Base-by-base conservation (phyloP, 2,113 vertebrate species). In the Brachypteracias leptosomus region DNA sequence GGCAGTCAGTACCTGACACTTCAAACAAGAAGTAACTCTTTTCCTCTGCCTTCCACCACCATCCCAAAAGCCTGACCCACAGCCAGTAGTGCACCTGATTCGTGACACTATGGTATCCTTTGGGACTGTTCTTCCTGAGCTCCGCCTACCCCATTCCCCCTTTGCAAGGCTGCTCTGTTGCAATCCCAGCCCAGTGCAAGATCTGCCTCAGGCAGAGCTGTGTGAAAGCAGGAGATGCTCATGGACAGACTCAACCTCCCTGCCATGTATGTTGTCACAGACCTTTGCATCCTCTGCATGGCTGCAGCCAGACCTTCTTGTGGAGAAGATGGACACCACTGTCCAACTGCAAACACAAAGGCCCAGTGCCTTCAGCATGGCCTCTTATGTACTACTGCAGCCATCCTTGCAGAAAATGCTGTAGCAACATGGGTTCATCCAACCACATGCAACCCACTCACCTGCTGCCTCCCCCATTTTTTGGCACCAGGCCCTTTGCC, bases 241-340 rank as follows among this genome's bases (percentile, higher is more conserved):
- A n/a, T 0, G 3, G 71, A 26, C 9, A 42, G 55, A 52, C 36
- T 2, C 26, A 44, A 2, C 20, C 14, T 81, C 33, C 21, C n/a
- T 28, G 4, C 18, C 0, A 1, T 2, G 0, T 22, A 6, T 2
- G 22, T 25, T 0, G 0, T 49, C 33, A 35, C 1, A 1, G 33
- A 24, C 35, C 5, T 73, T 70, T 33, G 17, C 25, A 26, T 61
- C 33, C 17, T 76, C 63, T 51, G 18, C 1, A 0, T 1, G 14
- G 18, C 44, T 62, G 49, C 16, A 58, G 47, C 71, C 85, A 62
- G n/a, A 21, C 26, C 54, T 63, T 49, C 38, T 58, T 1, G 0
- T 0, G 0, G 14, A 68, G 38, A 36, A 14, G 62, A 49, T 25
- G 29, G 59, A 77, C 16, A 44, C 20, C 38, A 16, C 62, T 28